Conservation (phyloP, 2,888 invertebrate species). For the Nemotelus nigrinus region DNA sequence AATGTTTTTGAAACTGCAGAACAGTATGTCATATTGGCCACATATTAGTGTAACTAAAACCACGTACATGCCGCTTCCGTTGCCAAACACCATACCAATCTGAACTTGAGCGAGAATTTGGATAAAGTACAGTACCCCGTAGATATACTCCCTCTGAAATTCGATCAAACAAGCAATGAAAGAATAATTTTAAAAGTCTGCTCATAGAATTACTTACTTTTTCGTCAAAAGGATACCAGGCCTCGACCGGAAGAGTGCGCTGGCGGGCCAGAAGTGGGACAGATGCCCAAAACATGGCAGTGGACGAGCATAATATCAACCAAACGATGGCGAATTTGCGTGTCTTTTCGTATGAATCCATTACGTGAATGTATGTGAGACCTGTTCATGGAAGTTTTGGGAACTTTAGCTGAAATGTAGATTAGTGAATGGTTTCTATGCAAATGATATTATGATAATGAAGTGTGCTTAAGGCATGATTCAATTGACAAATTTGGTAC, state of each 20-base stretch:
- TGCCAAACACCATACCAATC: slow-evolving; percentile 55
- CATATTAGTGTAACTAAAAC: slow-evolving; percentile 56
- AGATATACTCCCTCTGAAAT: slow-evolving; percentile 43
- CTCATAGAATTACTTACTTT: slow-evolving; percentile 53
- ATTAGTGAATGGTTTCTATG: no score
- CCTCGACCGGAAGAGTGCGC: slow-evolving; percentile 47
- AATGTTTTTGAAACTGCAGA: slow-evolving; percentile 60
- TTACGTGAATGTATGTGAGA: slow-evolving; percentile 46
- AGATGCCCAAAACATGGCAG: slow-evolving; percentile 46
- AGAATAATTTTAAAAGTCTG: no score
- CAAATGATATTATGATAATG: no score
- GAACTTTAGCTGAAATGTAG: no score
- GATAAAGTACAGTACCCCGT: slow-evolving; percentile 53
- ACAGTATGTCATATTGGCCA: slow-evolving; percentile 60
- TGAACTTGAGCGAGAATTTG: slow-evolving; percentile 61
- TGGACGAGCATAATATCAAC: slow-evolving; percentile 42
- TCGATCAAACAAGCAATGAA: no score
- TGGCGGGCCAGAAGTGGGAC: slow-evolving; percentile 42
- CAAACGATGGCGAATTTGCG: slow-evolving; percentile 42
- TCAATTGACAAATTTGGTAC: no score
- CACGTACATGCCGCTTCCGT: slow-evolving; percentile 60
- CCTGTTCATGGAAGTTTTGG: slow-evolving; percentile 26
- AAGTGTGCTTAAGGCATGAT: no score
- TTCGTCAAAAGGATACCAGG: slow-evolving; percentile 52
- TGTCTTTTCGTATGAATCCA: slow-evolving; percentile 41